Evolutionary conservation across 2,113 vertebrate species (phyloP).

Genomic region (Thamnophis sirtalis): DNA sequence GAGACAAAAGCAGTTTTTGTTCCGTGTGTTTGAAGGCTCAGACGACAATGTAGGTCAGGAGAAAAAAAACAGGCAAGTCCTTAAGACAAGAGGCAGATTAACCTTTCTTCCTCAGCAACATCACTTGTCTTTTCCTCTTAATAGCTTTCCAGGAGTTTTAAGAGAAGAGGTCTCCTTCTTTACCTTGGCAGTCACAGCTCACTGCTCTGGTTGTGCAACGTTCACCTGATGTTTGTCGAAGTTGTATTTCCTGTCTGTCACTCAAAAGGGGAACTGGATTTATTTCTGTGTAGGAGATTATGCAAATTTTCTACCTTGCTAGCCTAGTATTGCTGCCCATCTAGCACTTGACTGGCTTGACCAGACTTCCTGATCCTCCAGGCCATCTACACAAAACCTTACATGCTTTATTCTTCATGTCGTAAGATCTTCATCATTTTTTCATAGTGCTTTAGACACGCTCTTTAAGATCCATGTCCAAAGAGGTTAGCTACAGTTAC

Average conservation of each 20-base stretch:
- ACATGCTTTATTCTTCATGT: not conserved
- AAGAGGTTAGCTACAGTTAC: not conserved
- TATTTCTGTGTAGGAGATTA: conserved; percentile 25
- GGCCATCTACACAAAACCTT: not conserved
- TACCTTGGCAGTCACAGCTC: not conserved
- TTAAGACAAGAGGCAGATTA: conserved; percentile 23
- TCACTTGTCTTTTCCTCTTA: conserved; percentile 30
- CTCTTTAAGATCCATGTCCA: not conserved
- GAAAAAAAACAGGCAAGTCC: conserved; percentile 28
- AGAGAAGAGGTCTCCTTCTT: conserved; percentile 19
- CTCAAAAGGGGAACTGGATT: conserved; percentile 28
- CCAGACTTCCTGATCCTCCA: not conserved
- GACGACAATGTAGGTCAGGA: conserved; percentile 37
- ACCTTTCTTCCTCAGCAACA: conserved; percentile 11
- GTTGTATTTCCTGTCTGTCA: conserved; percentile 33
- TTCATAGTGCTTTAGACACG: not conserved
- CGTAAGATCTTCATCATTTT: not conserved
- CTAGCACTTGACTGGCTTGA: not conserved
- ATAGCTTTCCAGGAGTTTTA: conserved; percentile 34
- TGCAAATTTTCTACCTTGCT: conserved; percentile 16
- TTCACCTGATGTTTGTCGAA: conserved; percentile 36
- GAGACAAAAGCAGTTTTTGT: conserved; percentile 54
- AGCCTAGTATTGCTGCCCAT: not conserved
- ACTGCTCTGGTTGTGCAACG: not conserved
- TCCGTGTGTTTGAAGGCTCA: conserved; percentile 54